A percentile compares a stretch with the other conserved stretches of the same genome.
These are phyloP conservation scores for Seira musarum DNA, from an alignment of 2,888 invertebrate species.

Conservation along the genomic window DNA sequence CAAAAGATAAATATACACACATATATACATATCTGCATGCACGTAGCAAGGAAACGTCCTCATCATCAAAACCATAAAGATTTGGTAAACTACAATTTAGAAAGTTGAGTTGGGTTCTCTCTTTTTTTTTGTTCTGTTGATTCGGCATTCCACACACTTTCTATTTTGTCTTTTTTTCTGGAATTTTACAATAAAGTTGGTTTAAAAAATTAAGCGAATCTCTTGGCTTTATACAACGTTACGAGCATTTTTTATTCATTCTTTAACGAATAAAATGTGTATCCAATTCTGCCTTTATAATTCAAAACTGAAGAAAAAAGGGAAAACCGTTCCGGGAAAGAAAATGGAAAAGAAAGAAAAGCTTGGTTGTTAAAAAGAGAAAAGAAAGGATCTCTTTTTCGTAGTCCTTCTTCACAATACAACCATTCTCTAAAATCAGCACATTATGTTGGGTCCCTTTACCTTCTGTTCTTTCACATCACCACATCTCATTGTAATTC, in stretches of 20 bases:
- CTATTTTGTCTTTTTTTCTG: too few relatives aligned
- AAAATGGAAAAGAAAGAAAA: not conserved
- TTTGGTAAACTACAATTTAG: not conserved
- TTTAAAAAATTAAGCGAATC: slow-evolving; percentile 28
- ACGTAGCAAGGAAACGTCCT: not conserved
- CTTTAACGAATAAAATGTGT: slow-evolving; percentile 25
- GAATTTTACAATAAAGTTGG: not conserved
- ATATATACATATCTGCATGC: not conserved
- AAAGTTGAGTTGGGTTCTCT: not conserved
- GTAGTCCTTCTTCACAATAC: not conserved
- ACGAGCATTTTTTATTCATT: slow-evolving; percentile 19
- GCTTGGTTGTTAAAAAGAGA: not conserved
- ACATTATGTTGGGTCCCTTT: slow-evolving; percentile 4
- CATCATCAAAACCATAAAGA: slow-evolving; percentile 1
- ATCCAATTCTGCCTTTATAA: slow-evolving; percentile 33
- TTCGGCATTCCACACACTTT: too few relatives aligned
- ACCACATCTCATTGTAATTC: slow-evolving; percentile 52
- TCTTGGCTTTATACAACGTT: slow-evolving; percentile 25
- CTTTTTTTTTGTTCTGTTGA: not conserved
- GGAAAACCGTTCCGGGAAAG: too few relatives aligned
- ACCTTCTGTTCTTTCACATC: slow-evolving; percentile 32
- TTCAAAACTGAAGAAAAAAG: too few relatives aligned
- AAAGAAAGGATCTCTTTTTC: not conserved
- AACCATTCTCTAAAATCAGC: not conserved
- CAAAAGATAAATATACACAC: too few relatives aligned